Base-by-base conservation (phyloP, 2,888 invertebrate species). In the Diarsia dahlii region DNA sequence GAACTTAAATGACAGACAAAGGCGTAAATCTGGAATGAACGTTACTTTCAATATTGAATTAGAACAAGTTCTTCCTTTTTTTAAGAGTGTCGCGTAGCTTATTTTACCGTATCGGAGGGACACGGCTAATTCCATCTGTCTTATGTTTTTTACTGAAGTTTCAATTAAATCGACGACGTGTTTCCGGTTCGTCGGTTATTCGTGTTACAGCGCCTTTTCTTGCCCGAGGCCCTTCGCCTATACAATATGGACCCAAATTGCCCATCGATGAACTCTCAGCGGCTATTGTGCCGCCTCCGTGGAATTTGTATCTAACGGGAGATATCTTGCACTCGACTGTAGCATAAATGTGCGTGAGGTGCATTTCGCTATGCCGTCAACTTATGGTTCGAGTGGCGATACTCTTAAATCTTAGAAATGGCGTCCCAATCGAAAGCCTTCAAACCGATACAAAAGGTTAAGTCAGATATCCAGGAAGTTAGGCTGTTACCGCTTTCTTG, bases 291-390 rank as follows among this genome's bases (percentile, higher is more conserved):
- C 90, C 88, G 88, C 88, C 87, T 91, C 90, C 87, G 87, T 90
- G 93, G 94, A 94, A 95, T 94, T 93, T 92, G 90, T 93, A 87
- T 90, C 89, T 94, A 94, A 95, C 94, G 94, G 94, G 93, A 94
- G 91, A 92, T 93, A 87, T 89, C 91, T 93, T 92, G 91, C 92
- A 94, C 89, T 93, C 89, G 86, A 89, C 89, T 91, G 84, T 83
- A 69, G 77, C 88, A 89, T 87, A 88, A 91, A 92, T 90, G 88
- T 93, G 92, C 92, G 92, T 94, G 91, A 91, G 91, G 88, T 92
- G 93, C 92, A 93, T 92, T 94, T 94, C 89, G 92, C 93, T 90
- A 90, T 90, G 91, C 89, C 87, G 87, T 89, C 88, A 86, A 81
- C 74, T 86, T 83, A 85, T 84, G 67, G 76, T 72, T 77, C 65